Base-by-base conservation (phyloP, 2,113 vertebrate genomes). In the Cettia cetti region DNA sequence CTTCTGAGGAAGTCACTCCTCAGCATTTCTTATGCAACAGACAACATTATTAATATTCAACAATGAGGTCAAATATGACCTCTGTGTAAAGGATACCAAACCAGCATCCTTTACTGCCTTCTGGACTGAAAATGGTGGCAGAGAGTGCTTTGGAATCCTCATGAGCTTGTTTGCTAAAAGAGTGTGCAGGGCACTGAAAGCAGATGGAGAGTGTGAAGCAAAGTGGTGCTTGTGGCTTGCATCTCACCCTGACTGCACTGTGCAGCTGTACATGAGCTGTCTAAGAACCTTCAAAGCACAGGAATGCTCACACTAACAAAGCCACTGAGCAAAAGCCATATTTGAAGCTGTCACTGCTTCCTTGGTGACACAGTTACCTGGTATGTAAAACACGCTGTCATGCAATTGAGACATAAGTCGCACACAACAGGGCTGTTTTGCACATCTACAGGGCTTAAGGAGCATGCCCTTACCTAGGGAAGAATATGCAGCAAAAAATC, bases 161-260 rank as follows among this genome's bases (percentile, higher is more conserved):
- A 49, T 1, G 5, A 47, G 10, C 30, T 63, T 28, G 16, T 89
- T 66, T 70, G 64, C 27, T 71, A 19, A 26, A 74, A 30, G 33
- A 16, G 3, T 2, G 0, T n/a, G 28, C 31, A 37, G 40, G 28
- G 12, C 37, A 16, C 20, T 33, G 59, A 70, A 61, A 2, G 14
- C 15, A 79, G 70, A 26, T 0, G 1, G 15, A 64, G 33, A 68
- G 37, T 14, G 11, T 33, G 49, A 63, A 61, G 45, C n/a, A 53
- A 61, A 72, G 33, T 0, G 0, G 13, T 7, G 13, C 3, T 50
- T 6, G 28, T 28, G 27, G 26, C 22, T 90, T 3, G 0, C 6
- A 2, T 64, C 57, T 71, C 12, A 2, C 28, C 9, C 27, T 0
- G 0, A 44, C 53, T 35, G 37, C 37, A 23, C 4, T 68, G 28